Conservation (phyloP, 2,797 vertebrate genomes). For the Acridotheres tristis region DNA sequence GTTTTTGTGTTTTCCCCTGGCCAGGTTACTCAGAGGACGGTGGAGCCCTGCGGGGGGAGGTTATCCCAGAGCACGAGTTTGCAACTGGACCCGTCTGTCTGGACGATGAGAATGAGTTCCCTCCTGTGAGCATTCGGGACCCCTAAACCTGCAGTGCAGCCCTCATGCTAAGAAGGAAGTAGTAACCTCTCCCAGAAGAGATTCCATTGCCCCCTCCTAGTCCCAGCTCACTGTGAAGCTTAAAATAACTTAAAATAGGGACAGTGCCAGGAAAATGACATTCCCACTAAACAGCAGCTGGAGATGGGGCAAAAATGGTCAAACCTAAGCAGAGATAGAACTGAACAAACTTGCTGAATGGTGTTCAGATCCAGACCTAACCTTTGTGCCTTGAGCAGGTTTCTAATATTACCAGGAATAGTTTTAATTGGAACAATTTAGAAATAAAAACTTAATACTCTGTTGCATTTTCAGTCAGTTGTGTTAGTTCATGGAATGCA, state of each 20-base stretch:
- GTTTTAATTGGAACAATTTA: constrained; percentile 15
- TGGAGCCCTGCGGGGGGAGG: constrained; percentile 87
- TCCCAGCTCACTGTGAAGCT: neutral
- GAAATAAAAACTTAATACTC: constrained; percentile 12
- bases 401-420: neutral
- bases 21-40: constrained; percentile 93
- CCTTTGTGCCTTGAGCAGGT: constrained; percentile 28
- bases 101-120: constrained; percentile 93
- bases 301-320: neutral
- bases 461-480: constrained; percentile 1
- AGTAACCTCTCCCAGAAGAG: constrained; percentile 33
- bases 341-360: neutral
- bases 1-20: neutral
- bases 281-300: neutral
- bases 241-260: neutral
- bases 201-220: neutral
- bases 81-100: constrained; percentile 89
- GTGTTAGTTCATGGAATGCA: neutral
- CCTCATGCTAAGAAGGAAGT: constrained; percentile 40
- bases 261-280: constrained; percentile 32
- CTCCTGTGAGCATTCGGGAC: constrained; percentile 88
- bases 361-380: neutral
- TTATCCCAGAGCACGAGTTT: constrained; percentile 93
- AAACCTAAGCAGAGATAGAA: neutral
- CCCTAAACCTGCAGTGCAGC: constrained; percentile 76